Base-by-base conservation (phyloP, 2,888 invertebrate species). In the Leptopterna dolabrata region DNA sequence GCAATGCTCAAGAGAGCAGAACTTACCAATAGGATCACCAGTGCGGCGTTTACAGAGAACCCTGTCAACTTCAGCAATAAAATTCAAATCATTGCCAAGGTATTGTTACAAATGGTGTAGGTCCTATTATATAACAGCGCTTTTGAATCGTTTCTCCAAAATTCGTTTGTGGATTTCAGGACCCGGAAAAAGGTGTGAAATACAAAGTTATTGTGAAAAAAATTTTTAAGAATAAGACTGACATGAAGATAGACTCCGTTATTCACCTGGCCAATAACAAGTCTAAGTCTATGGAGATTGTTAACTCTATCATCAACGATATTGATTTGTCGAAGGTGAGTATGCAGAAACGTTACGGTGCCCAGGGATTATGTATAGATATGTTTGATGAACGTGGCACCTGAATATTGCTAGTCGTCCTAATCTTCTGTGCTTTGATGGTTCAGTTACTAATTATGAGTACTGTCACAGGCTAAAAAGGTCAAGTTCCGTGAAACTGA, bases 61-160 rank as follows among this genome's bases (percentile, higher is more conserved):
- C 36, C 73, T 0, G 30, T 81, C 36, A 81, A 51, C 14, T 81
- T 81, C 36, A 55, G 81, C 14, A n/a, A 81, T n/a, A 81, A 81
- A 81, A 81, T 81, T 81, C 29, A 81, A 30, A 81, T 81, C n/a
- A 81, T 81, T 29, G 30, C 81, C 29, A 30, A 81, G 16, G n/a
- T n/a, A n/a, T n/a, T n/a, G n/a, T n/a, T n/a, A n/a, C n/a, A n/a
- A n/a, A n/a, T n/a, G n/a, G n/a, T n/a, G n/a, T n/a, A n/a, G n/a
- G n/a, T n/a, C n/a, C n/a, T n/a, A n/a, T n/a, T n/a, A n/a, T n/a
- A n/a, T n/a, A 55, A n/a, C 19, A n/a, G 11, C 11, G 16, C 11
- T n/a, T n/a, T n/a, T 19, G 55, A 6, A n/a, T 16, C 16, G 3
- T 29, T 9, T 78, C 36, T 19, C 41, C 24, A 36, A 71, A 73